These are phyloP conservation scores for Delia radicum DNA, from an alignment of 1,140 invertebrate genomes.

Conservation along the genomic window DNA sequence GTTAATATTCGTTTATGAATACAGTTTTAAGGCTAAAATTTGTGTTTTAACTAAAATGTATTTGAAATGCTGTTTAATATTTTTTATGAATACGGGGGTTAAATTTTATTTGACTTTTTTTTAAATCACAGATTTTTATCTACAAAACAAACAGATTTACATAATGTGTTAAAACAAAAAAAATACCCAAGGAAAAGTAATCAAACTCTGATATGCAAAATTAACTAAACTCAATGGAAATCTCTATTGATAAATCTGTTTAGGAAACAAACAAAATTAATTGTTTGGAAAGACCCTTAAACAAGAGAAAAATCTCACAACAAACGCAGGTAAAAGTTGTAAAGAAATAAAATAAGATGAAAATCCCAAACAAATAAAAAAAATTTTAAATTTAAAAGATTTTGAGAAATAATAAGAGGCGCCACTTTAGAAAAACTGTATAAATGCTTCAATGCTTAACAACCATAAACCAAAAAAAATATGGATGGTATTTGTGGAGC, in stretches of 20 bases:
- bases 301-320: neutral
- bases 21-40: too few species aligned
- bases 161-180: neutral
- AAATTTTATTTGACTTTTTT: too few species aligned
- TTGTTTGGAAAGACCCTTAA: neutral
- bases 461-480: neutral
- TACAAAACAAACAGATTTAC: neutral
- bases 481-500: neutral
- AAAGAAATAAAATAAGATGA: neutral
- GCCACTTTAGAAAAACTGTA: too few species aligned
- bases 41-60: too few species aligned
- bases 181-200: too few species aligned
- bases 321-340: neutral
- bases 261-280: neutral
- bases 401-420: too few species aligned
- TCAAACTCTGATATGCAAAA: neutral
- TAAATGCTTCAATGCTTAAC: too few species aligned
- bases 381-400: neutral
- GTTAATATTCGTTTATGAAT: too few species aligned
- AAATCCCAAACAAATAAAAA: neutral
- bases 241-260: neutral
- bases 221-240: neutral
- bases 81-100: too few species aligned
- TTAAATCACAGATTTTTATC: too few species aligned
- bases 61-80: too few species aligned